Evolutionary conservation across 2,113 vertebrate genomes (phyloP).

Genomic region (Plotosus lineatus): DNA sequence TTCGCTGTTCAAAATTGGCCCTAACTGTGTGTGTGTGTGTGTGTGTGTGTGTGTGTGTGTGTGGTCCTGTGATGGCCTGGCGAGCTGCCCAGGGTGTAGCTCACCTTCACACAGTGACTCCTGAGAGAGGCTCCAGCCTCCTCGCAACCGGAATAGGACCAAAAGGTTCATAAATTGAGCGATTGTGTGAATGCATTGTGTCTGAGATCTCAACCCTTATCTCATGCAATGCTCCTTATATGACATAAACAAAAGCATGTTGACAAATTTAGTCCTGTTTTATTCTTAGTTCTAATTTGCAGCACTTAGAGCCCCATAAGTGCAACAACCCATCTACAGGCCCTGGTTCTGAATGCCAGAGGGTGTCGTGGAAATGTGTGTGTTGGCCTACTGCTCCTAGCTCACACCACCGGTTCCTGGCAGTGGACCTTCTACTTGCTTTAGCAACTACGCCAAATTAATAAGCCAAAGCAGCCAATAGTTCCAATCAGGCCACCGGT

Average conservation of each 20-base stretch:
- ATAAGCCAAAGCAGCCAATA: background rate
- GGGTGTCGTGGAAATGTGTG: background rate
- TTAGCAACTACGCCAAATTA: background rate
- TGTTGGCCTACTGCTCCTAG: background rate
- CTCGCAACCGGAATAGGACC: too few species aligned
- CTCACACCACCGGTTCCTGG: slow-evolving; percentile 25
- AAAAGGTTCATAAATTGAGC: too few species aligned
- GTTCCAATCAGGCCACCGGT: background rate
- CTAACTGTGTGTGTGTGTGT: too few species aligned
- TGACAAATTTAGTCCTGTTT: background rate
- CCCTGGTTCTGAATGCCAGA: background rate
- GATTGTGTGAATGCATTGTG: too few species aligned
- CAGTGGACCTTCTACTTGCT: background rate
- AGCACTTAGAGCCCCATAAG: background rate
- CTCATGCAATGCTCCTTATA: too few species aligned
- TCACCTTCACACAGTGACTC: too few species aligned
- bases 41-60: too few species aligned
- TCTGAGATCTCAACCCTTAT: too few species aligned
- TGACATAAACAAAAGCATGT: background rate
- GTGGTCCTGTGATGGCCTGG: too few species aligned
- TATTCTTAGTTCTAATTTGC: background rate
- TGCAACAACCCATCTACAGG: background rate
- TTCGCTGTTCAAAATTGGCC: too few species aligned
- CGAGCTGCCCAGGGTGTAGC: too few species aligned
- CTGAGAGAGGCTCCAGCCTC: too few species aligned